phyloP scores from a whole-genome alignment of 2,797 vertebrate species.

The Channa striata region DNA sequence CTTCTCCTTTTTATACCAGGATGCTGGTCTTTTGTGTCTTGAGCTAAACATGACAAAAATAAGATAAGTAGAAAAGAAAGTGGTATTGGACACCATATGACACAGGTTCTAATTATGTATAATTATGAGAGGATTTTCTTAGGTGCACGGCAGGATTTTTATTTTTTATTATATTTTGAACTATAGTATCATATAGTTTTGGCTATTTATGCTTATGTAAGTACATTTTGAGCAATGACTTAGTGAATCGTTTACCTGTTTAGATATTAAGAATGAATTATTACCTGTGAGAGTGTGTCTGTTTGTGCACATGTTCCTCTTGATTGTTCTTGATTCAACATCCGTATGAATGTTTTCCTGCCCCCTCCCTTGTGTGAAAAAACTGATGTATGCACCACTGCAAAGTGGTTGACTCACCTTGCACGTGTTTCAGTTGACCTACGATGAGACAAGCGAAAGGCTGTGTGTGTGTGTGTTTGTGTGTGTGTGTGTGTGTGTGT shows the following conservation, averaged over 20 bases:
- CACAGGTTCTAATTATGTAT: constrained; percentile 61
- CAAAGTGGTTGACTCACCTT: constrained; percentile 78
- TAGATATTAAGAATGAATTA: constrained; percentile 21
- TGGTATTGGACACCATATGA: constrained; percentile 49
- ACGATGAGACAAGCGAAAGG: constrained; percentile 46
- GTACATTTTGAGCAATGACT: constrained; percentile 18
- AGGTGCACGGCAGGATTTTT: constrained; percentile 26
- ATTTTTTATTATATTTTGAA: too few species aligned
- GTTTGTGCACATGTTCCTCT: constrained; percentile 19
- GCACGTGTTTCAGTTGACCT: constrained; percentile 73
- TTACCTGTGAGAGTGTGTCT: constrained; percentile 6
- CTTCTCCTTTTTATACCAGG: constrained; percentile 26
- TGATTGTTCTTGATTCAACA: constrained; percentile 48
- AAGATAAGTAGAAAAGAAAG: constrained; percentile 36
- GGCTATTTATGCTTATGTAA: constrained; percentile 19
- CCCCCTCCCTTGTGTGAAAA: constrained; percentile 60
- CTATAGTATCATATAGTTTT: too few species aligned
- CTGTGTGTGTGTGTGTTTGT: constrained; percentile 26
- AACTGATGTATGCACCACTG: constrained; percentile 60
- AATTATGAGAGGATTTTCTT: constrained; percentile 58
- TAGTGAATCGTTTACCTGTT: constrained; percentile 5
- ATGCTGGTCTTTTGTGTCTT: constrained; percentile 32
- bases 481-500: constrained; percentile 7
- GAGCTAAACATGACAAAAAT: constrained; percentile 36
- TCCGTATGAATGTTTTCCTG: constrained; percentile 52